Percentiles rank a stretch among this genome's conserved stretches.
These are phyloP conservation scores for Rhinogobius similis DNA, from an alignment of 2,113 vertebrate genomes.

Conservation along the genomic window DNA sequence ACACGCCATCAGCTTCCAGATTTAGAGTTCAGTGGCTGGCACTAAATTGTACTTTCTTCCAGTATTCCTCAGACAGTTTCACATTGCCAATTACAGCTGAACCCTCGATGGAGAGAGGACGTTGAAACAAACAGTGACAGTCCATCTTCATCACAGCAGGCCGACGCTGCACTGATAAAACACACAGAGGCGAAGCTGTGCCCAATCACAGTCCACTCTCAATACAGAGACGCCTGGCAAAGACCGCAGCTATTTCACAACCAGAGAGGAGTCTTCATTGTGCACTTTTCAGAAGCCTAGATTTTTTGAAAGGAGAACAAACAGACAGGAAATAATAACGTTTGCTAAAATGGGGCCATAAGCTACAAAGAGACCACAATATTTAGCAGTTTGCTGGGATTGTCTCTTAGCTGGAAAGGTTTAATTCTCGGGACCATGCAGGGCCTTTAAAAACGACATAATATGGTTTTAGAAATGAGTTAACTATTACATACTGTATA, in stretches of 20 bases:
- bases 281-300: background rate
- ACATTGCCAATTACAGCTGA: conserved; percentile 44
- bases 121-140: conserved; percentile 11
- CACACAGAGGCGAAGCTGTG: conserved; percentile 7
- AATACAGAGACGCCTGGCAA: background rate
- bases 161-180: conserved; percentile 36
- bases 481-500: too few relatives aligned
- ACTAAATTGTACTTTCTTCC: conserved; percentile 15
- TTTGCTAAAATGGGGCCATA: too few relatives aligned
- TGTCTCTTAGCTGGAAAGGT: too few relatives aligned
- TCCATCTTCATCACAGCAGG: conserved; percentile 32
- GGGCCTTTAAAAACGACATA: too few relatives aligned
- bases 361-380: too few relatives aligned
- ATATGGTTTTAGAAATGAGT: too few relatives aligned
- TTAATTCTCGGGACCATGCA: too few relatives aligned
- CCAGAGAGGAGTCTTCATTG: background rate
- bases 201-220: conserved; percentile 11
- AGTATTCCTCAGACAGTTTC: conserved; percentile 39
- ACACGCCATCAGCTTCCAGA: conserved; percentile 5
- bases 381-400: too few relatives aligned
- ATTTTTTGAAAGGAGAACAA: too few relatives aligned
- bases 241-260: background rate
- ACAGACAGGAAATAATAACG: background rate
- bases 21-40: conserved; percentile 3
- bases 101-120: conserved; percentile 17